Base-by-base conservation (phyloP, 1,140 invertebrate genomes). In the Bombus pyrosoma region DNA sequence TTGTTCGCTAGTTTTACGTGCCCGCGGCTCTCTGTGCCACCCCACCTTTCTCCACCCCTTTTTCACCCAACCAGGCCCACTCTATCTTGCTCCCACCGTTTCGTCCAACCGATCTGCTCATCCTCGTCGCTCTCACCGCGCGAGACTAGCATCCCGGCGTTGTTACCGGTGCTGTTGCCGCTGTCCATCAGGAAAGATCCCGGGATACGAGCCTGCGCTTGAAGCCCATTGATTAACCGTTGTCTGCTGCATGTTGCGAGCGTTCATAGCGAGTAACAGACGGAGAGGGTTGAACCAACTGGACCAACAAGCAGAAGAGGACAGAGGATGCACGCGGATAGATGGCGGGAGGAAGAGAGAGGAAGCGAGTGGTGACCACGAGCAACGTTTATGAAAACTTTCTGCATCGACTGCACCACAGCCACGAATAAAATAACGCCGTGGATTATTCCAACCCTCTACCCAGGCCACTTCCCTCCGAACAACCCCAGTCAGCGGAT, bases 181-280 rank as follows among this genome's bases (percentile, higher is more conserved):
- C 92, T 94, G 93, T 95, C 94, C 93, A 93, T 95, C 94, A 94
- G 91, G 92, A 92, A 95, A 94, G 93, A 95, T 94, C 90, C 92
- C 90, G 91, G 90, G 91, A 91, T 92, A 92, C 91, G 92, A 91
- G 89, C 79, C 88, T 94, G 94, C 92, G 92, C 92, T 94, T 94
- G 93, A 94, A 94, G 93, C 93, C 92, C 94, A 95, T 95, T 95
- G 94, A 95, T 95, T 95, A 95, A 95, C 92, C 92, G 93, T 95
- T 95, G 94, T 94, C 94, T 94, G 92, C 86, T 80, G 86, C 89
- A 91, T 87, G 87, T 85, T 90, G 88, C 88, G 86, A 86, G 68
- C 81, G 73, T 64, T 68, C 59, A 25, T 39, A 43, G 28, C 62
- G 47, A 78, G 62, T 68, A 32, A 78, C 62, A 25, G 85, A 78